Base-by-base conservation (phyloP, 2,113 vertebrate species). In the Naja naja region DNA sequence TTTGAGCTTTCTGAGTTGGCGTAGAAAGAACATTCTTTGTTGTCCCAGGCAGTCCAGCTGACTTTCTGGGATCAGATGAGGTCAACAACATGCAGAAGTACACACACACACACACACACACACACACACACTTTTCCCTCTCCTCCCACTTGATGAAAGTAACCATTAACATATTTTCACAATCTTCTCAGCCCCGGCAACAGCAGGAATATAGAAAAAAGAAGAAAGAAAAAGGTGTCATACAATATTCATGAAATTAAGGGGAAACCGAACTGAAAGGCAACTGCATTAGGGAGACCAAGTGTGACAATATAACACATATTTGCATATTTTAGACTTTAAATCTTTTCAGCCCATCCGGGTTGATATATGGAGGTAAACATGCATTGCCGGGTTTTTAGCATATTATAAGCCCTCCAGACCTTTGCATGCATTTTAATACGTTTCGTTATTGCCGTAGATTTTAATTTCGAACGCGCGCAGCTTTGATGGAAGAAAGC, bases 271-370 rank as follows among this genome's bases (percentile, higher is more conserved):
- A 98, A 98, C 98, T 98, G 98, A 98, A 98, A 98, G 97, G 97
- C 97, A 98, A 97, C 98, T 98, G 98, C 98, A 98, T 98, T 98
- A 98, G 97, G 98, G 98, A 98, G 97, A 97, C 98, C 98, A 98
- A 98, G 98, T 98, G 98, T 98, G 98, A 98, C 98, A 98, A 98
- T 98, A 98, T 98, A 98, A 98, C 98, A 98, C 97, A 98, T 97
- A 98, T 98, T 98, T 98, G 98, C 98, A 98, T 98, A 98, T 98
- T 98, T 98, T 98, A 98, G 97, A 98, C 98, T 98, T 98, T 98
- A 98, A 98, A 98, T 98, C 98, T 98, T 98, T 98, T 98, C 98
- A 98, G 98, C 97, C 98, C 98, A 98, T 98, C 97, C 97, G 98
- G 98, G 97, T 98, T 98, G 97, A 98, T 98, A 98, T 98, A 98